Evolutionary conservation across 2,797 vertebrate species (phyloP), one percentile per base, ranked within the genome.

Genomic region (Rhinoraja longicauda): DNA sequence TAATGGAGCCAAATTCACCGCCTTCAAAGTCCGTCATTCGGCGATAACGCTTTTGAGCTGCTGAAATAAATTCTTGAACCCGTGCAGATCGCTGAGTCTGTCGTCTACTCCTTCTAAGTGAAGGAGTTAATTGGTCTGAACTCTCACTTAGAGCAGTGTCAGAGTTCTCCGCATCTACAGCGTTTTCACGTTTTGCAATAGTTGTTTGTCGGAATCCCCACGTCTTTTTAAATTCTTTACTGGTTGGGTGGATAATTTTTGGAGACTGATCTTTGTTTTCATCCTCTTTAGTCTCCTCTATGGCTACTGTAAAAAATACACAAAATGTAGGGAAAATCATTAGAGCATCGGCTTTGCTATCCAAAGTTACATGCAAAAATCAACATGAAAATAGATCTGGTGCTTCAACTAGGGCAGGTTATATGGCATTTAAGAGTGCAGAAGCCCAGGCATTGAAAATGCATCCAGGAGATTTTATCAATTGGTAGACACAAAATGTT

Each of bases 181-280:
- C 95, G 53, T 97, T 96, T 93, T 99, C 98, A 29, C 99, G 96
- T 93, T 96, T 97, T 4, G 98, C 99, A 67, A 99, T 97, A 0
- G 99, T 99, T 67, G 98, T 97, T 93, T 97, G 97, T 8, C 99
- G 97, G 94, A 99, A 99, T 0, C 98, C 98, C 99, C 99, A 99
- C 0, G 98, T 98, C 95, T 98, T 99, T 95, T 95, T 97, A 94
- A 98, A 96, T 94, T 98, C 97, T 62, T 97, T 98, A 93, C 98
- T 96, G 32, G 97, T 97, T 0, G 97, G 98, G 93, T 97, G 98
- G 93, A 97, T 93, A 29, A 95, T 93, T 92, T 95, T 96, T 21
- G 95, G 96, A 0, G 95, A 93, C 21, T 97, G 96, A 84, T 97
- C 96, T n/a, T 94, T 95, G 93, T 94, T 95, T 13, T 95, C 96